These are phyloP conservation scores for Phalacrocorax carbo DNA, from an alignment of 2,113 vertebrate genomes.

Conservation along the genomic window DNA sequence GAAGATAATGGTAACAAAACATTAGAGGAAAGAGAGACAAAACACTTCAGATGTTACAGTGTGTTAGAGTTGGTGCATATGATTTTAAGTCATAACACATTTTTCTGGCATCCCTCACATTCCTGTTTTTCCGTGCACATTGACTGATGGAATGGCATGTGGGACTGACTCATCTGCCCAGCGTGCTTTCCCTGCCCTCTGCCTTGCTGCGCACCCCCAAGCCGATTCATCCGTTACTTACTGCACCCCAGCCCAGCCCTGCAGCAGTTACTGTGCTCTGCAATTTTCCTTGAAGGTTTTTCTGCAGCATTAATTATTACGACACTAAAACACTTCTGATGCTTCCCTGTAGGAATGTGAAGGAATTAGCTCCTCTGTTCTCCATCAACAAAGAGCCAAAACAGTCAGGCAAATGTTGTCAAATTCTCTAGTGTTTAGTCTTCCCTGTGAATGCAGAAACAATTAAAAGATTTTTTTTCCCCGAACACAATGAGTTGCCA, in stretches of 20 bases:
- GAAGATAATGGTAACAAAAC: neutral
- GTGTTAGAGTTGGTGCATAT: neutral
- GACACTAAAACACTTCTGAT: neutral
- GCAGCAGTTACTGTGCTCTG: neutral
- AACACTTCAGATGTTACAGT: neutral
- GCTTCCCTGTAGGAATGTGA: neutral
- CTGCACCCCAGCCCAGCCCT: neutral
- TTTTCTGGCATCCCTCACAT: neutral
- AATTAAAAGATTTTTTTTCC: neutral
- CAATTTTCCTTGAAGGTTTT: neutral
- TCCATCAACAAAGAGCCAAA: neutral
- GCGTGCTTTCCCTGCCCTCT: neutral
- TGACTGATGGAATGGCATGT: neutral
- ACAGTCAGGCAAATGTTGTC: neutral
- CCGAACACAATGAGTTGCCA: neutral
- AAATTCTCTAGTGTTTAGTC: neutral
- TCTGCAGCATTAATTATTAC: rapidly evolving
- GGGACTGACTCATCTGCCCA: neutral
- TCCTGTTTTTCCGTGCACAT: neutral
- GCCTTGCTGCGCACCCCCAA: rapidly evolving
- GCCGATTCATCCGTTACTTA: neutral
- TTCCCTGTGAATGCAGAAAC: neutral
- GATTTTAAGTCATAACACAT: neutral
- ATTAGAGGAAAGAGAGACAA: neutral
- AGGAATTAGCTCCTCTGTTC: neutral